Evolutionary conservation across 2,797 vertebrate species (phyloP), one percentile per base, ranked within the genome.

Genomic region (Hypotaenidia okinawae): DNA sequence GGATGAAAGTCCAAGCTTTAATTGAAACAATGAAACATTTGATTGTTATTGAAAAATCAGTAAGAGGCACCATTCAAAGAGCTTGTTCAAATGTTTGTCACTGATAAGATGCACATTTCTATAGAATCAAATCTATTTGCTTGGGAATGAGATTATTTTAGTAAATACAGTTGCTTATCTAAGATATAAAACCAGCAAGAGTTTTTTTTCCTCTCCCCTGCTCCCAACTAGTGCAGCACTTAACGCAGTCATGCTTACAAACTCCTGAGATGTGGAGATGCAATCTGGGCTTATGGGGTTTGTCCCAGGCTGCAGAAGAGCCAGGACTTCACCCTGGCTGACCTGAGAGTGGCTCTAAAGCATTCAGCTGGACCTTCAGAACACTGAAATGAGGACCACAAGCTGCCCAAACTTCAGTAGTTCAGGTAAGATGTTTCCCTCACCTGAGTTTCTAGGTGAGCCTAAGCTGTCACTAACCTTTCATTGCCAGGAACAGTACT

Each of bases 201-300:
- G 11, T 94, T 91, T 94, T 92, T 88, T 92, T 81, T 88, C 58
- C 55, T 73, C 33, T 93, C 22, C 37, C 76, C 79, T 67, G 69
- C 84, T 75, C 84, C 61, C 88, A 90, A 0, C 27, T 61, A 80
- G 33, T 57, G 66, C 57, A 55, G 75, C 5, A 28, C 55, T 93
- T 94, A 90, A 74, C 84, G 59, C 93, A 37, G 59, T 63, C 0
- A 0, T 84, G 58, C 89, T 94, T 63, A 85, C 72, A 66, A 85
- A 87, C 32, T 87, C 76, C 18, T 0, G 7, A 91, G 80, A 88
- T 58, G 63, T 4, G 45, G 54, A 90, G 84, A 81, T 33, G 32
- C 90, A 89, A 94, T 93, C 95, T 89, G 81, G 94, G 81, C 59
- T 84, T 96, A 94, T 3, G 14, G 84, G 27, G 87, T 89, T 96